Evolutionary conservation across 2,797 vertebrate species (phyloP).

Genomic region (Melanotaenia maccullochi): DNA sequence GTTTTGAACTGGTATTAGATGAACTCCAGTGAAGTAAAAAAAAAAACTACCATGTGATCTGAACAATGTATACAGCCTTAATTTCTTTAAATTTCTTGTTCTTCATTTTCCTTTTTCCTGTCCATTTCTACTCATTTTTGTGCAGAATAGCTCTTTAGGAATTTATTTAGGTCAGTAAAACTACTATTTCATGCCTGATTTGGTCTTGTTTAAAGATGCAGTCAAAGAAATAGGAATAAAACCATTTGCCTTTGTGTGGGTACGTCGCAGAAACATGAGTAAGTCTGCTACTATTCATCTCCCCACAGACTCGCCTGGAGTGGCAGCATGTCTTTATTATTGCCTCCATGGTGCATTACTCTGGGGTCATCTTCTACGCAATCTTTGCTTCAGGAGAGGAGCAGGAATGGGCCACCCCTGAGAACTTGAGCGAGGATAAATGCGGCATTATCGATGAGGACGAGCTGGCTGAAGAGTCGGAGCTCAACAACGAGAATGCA

Average conservation of each 20-base stretch:
- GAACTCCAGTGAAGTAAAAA: background rate
- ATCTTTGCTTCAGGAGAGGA: slow-evolving; percentile 98
- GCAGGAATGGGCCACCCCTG: slow-evolving; percentile 96
- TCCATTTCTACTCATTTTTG: background rate
- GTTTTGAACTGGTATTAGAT: background rate
- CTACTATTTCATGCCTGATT: no score
- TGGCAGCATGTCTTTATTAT: slow-evolving; percentile 99
- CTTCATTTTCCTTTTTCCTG: background rate
- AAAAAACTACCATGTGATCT: background rate
- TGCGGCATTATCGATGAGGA: slow-evolving; percentile 93
- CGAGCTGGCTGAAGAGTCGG: slow-evolving; percentile 93
- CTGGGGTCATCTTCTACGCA: slow-evolving; percentile 95
- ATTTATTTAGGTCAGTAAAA: background rate
- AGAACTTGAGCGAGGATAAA: slow-evolving; percentile 92
- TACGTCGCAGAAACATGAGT: slow-evolving; percentile 18
- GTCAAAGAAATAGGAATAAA: background rate
- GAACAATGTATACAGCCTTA: background rate
- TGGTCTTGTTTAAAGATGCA: background rate
- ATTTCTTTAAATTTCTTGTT: background rate
- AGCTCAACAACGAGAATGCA: slow-evolving; percentile 85
- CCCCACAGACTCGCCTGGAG: slow-evolving; percentile 92
- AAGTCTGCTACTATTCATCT: slow-evolving; percentile 36
- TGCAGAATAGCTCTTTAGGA: background rate
- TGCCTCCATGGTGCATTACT: slow-evolving; percentile 95
- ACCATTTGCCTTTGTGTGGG: background rate